Evolutionary conservation across 2,797 vertebrate species (phyloP).

Genomic region (Chanos chanos): DNA sequence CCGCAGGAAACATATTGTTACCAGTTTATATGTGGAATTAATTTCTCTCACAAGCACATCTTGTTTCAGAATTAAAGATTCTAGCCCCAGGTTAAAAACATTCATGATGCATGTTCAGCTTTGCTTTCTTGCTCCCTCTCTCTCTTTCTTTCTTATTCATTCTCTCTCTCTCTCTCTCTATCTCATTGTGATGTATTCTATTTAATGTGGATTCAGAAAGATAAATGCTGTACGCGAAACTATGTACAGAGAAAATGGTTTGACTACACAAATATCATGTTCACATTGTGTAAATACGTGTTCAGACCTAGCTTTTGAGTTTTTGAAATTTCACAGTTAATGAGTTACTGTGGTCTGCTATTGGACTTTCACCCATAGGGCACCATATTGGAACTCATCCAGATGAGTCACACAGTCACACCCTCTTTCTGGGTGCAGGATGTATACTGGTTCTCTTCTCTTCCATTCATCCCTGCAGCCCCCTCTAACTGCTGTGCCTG

Average conservation of each 20-base stretch:
- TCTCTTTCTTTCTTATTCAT: too few species aligned
- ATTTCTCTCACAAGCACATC: conserved; percentile 59
- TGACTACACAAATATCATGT: not conserved
- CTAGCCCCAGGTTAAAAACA: conserved; percentile 47
- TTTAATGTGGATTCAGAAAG: not conserved
- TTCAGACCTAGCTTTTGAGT: conserved; percentile 15
- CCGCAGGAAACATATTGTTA: conserved; percentile 53
- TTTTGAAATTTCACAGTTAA: conserved; percentile 30
- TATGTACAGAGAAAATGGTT: not conserved
- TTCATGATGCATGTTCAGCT: conserved; percentile 43
- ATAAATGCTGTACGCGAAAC: not conserved
- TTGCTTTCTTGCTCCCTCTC: conserved; percentile 47
- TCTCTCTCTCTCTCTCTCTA: too few species aligned
- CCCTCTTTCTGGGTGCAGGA: not conserved
- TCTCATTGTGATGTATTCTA: conserved; percentile 11
- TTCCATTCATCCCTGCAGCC: not conserved
- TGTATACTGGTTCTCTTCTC: not conserved
- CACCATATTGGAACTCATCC: not conserved
- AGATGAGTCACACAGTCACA: conserved; percentile 3
- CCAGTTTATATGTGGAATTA: conserved; percentile 61
- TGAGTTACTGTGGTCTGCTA: conserved; percentile 20
- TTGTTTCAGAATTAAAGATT: conserved; percentile 62
- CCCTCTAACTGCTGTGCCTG: too few species aligned
- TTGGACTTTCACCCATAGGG: conserved; percentile 17
- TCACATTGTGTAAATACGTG: conserved; percentile 3